Evolutionary conservation across 2,113 vertebrate genomes (phyloP).

Genomic region (Nycticebus coucang): DNA sequence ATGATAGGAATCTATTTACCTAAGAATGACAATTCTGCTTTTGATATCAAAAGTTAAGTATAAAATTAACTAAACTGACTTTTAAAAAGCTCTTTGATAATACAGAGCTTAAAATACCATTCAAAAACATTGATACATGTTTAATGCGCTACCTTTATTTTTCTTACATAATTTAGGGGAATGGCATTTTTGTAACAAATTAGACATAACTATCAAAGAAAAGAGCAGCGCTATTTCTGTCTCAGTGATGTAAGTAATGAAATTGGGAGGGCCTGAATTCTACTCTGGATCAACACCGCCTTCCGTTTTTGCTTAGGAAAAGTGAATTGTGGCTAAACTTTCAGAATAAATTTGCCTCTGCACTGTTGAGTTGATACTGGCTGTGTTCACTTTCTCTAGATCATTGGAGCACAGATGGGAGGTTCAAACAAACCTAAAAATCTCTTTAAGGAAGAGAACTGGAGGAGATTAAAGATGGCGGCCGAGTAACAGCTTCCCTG

Average conservation of each 20-base stretch:
- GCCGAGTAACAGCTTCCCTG: too few relatives aligned
- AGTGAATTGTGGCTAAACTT: constrained; percentile 2
- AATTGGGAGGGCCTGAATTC: neutral
- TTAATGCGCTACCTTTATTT: neutral
- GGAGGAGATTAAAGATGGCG: too few relatives aligned
- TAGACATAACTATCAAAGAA: constrained; percentile 28
- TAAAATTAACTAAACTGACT: neutral
- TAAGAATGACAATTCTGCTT: constrained; percentile 10
- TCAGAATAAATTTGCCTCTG: constrained; percentile 41
- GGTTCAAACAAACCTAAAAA: constrained; percentile 8
- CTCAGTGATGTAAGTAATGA: neutral
- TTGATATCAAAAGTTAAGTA: constrained; percentile 3
- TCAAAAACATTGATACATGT: neutral
- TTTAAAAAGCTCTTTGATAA: neutral
- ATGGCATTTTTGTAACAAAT: neutral
- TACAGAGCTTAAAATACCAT: neutral
- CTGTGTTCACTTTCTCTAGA: constrained; percentile 1
- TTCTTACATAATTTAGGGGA: neutral
- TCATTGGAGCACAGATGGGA: neutral
- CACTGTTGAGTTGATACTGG: neutral
- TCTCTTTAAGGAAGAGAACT: constrained; percentile 14
- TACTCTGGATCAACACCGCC: neutral
- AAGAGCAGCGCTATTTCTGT: constrained; percentile 22
- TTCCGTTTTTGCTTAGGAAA: constrained; percentile 43
- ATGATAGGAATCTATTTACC: neutral